Percentiles rank a stretch among this genome's conserved stretches.
Evolutionary conservation across 2,797 vertebrate species (phyloP).

Genomic region (Furcifer pardalis): DNA sequence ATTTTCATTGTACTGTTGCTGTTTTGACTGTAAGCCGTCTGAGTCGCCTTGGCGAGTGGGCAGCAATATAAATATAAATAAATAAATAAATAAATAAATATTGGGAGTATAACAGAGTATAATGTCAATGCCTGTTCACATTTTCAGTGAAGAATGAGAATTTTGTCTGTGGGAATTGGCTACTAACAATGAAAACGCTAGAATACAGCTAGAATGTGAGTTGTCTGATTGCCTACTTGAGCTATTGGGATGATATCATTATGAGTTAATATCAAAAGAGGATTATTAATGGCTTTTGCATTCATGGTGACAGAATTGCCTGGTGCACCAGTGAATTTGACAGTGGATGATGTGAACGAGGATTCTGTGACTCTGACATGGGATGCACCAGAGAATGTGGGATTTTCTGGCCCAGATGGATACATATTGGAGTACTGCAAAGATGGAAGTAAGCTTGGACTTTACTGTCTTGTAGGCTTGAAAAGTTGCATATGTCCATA

Average conservation of each 20-base stretch:
- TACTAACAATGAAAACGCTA: too few species aligned
- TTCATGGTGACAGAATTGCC: constrained; percentile 79
- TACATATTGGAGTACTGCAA: constrained; percentile 89
- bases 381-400: constrained; percentile 82
- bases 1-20: too few species aligned
- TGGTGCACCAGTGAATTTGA: constrained; percentile 81
- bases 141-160: neutral
- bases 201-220: neutral
- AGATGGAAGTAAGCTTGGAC: constrained; percentile 86
- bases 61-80: too few species aligned
- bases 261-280: neutral
- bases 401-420: constrained; percentile 82
- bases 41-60: too few species aligned
- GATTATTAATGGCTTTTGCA: neutral
- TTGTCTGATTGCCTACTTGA: neutral
- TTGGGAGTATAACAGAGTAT: too few species aligned
- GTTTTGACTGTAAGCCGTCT: too few species aligned
- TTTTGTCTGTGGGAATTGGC: neutral
- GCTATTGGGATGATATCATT: neutral
- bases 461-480: accelerated
- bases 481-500: neutral
- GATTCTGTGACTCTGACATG: constrained; percentile 86
- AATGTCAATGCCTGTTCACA: neutral
- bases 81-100: too few species aligned
- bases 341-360: constrained; percentile 85